A percentile compares a stretch with the other conserved stretches of the same genome.
phyloP scores from a whole-genome alignment of 1,140 invertebrate genomes.

The Leguminivora glycinivorella region DNA sequence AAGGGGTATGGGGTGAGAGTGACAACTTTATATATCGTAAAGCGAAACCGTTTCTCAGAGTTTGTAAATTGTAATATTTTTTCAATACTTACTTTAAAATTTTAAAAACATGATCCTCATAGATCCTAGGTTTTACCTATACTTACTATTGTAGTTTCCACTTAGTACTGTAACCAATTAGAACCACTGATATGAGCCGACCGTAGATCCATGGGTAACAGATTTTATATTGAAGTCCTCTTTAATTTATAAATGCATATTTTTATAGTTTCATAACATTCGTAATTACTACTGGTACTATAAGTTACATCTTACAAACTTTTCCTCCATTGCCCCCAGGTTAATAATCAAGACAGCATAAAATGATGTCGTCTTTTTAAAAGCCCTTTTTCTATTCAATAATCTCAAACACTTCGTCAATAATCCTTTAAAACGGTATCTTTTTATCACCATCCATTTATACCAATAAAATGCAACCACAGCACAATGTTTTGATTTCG shows the following conservation, averaged over 20 bases:
- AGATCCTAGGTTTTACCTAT: too few relatives aligned
- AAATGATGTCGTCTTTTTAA: constrained; percentile 31
- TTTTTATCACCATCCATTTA: constrained; percentile 44
- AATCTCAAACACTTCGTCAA: constrained; percentile 42
- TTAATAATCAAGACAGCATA: not conserved
- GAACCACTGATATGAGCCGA: too few relatives aligned
- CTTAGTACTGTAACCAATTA: too few relatives aligned
- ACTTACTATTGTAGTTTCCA: too few relatives aligned
- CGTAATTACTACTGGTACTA: not conserved
- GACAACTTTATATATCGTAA: not conserved
- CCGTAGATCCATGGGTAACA: too few relatives aligned
- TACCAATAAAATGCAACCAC: constrained; percentile 57
- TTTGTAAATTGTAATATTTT: too few relatives aligned
- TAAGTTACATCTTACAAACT: not conserved
- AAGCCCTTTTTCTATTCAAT: constrained; percentile 23
- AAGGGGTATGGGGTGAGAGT: constrained; percentile 10
- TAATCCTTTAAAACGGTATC: constrained; percentile 44
- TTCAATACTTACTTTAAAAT: too few relatives aligned
- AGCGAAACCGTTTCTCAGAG: not conserved
- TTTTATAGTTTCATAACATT: too few relatives aligned
- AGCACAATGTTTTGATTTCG: constrained; percentile 61
- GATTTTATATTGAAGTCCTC: too few relatives aligned
- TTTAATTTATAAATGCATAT: too few relatives aligned
- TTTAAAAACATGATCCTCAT: too few relatives aligned
- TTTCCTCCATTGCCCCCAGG: not conserved